A percentile compares a stretch with the other conserved stretches of the same genome.
phyloP scores from a whole-genome alignment of 2,113 vertebrate species.

The Egretta garzetta region DNA sequence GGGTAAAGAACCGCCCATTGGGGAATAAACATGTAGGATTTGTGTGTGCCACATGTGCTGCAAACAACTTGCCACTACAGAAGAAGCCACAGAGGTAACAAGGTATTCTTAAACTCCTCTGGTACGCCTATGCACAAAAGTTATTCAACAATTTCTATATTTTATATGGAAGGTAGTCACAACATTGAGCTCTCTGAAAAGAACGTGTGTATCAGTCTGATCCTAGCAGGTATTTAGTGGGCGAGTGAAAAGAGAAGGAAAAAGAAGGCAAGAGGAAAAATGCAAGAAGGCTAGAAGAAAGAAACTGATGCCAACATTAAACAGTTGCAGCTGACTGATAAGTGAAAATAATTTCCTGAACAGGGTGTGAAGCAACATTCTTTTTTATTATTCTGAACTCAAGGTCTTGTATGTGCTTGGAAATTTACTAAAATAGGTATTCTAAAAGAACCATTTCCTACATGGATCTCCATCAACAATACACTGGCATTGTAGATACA shows the following conservation, averaged over 20 bases:
- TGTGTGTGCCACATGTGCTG: neutral
- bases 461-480: neutral
- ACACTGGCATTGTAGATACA: neutral
- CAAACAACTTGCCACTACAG: neutral
- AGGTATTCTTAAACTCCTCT: neutral
- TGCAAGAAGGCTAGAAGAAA: neutral
- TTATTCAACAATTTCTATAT: neutral
- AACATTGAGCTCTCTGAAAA: neutral
- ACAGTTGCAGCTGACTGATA: neutral
- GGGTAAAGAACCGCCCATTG: neutral
- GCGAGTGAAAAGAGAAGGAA: neutral
- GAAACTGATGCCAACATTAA: neutral
- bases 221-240: neutral
- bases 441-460: neutral
- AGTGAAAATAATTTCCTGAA: neutral
- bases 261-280: neutral
- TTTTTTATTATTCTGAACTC: neutral
- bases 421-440: neutral
- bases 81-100: neutral
- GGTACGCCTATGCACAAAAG: fast-evolving
- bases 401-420: neutral
- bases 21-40: neutral
- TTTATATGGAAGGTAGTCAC: neutral
- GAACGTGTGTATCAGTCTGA: neutral
- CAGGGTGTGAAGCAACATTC: neutral